Evolutionary conservation across 2,888 invertebrate species (phyloP).

Genomic region (Drosophila acutilabella): DNA sequence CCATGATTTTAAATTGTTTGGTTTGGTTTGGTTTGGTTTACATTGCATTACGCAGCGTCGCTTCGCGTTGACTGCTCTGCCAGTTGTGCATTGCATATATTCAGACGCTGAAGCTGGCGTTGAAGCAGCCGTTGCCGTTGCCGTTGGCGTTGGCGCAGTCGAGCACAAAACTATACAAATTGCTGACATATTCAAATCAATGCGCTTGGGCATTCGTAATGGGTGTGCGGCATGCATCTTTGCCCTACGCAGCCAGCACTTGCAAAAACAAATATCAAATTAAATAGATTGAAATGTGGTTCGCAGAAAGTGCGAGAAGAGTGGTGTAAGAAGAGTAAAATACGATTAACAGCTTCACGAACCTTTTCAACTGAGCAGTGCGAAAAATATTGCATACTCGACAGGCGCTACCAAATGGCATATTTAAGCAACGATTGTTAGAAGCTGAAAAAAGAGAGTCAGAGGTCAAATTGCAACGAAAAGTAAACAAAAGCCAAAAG

Average conservation of each 20-base stretch:
- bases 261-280: conserved; percentile 72
- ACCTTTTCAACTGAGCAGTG: neutral
- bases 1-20: conserved; percentile 80
- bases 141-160: conserved; percentile 46
- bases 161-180: conserved; percentile 80
- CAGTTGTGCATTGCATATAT: conserved; percentile 39
- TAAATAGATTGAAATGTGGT: conserved; percentile 70
- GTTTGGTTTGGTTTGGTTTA: conserved; percentile 81
- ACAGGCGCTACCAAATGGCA: conserved; percentile 35
- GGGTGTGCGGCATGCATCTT: conserved; percentile 49
- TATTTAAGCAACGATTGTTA: conserved; percentile 41
- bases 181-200: conserved; percentile 82
- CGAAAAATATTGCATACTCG: neutral
- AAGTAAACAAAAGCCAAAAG: conserved; percentile 16
- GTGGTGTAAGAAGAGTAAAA: neutral
- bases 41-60: conserved; percentile 74
- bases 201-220: conserved; percentile 62
- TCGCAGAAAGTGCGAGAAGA: neutral
- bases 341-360: neutral
- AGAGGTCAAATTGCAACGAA: conserved; percentile 11
- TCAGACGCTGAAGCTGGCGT: conserved; percentile 26
- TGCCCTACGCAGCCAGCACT: conserved; percentile 41
- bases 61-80: conserved; percentile 31
- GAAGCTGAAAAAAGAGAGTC: neutral
- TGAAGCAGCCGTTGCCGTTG: conserved; percentile 23